A percentile compares a stretch with the other conserved stretches of the same genome.
phyloP scores from a whole-genome alignment of 2,888 invertebrate genomes.

The Mystacides longicornis region DNA sequence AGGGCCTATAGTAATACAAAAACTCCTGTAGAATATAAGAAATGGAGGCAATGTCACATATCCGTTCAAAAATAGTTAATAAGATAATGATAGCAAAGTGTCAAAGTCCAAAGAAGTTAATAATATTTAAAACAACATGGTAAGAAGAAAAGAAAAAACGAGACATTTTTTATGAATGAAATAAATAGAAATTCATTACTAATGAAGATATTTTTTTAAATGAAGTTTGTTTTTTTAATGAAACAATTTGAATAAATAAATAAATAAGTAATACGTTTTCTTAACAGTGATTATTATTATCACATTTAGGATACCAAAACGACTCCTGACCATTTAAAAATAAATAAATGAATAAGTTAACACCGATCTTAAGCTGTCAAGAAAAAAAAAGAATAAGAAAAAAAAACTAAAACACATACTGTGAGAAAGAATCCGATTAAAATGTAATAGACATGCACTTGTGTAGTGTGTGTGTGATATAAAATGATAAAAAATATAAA shows the following conservation, averaged over 20 bases:
- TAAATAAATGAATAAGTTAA: not conserved
- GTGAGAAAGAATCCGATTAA: constrained; percentile 1
- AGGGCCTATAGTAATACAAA: too few relatives aligned
- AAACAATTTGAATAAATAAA: not conserved
- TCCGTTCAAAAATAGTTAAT: too few relatives aligned
- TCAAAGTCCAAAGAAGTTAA: too few relatives aligned
- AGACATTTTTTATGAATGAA: too few relatives aligned
- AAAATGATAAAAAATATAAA: not conserved
- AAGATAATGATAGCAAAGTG: too few relatives aligned
- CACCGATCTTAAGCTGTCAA: constrained; percentile 1
- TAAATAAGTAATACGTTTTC: not conserved
- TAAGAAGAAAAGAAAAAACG: too few relatives aligned
- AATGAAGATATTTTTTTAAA: too few relatives aligned
- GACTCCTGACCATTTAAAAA: not conserved
- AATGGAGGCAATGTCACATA: too few relatives aligned
- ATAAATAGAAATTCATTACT: too few relatives aligned
- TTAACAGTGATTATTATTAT: not conserved
- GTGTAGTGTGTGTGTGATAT: not conserved
- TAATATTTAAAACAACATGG: too few relatives aligned
- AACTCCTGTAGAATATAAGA: too few relatives aligned
- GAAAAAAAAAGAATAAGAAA: not conserved
- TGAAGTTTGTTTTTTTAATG: too few relatives aligned
- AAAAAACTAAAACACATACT: not conserved
- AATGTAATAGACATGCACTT: not conserved
- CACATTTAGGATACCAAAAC: not conserved